Base-by-base conservation (phyloP, 2,888 invertebrate species). In the Chrysolina haemoptera region DNA sequence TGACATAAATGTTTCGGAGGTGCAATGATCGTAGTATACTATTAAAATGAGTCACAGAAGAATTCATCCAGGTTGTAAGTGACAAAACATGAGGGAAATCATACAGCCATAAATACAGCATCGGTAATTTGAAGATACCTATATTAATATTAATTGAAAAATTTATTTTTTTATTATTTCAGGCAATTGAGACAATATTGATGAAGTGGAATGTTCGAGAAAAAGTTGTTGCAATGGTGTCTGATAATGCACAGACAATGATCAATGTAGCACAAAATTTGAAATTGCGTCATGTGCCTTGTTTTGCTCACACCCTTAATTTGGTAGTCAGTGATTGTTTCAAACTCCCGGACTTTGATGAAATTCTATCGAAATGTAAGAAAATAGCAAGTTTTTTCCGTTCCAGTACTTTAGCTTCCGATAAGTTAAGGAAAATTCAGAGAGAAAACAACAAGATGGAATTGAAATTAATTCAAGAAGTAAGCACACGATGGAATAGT, bases 311-410 rank as follows among this genome's bases (percentile, higher is more conserved):
- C 46, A 46, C 46, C n/a, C 46, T 46, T 14, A 46, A 46, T 46
- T 46, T 46, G n/a, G 46, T 46, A 46, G 46, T 46, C 46, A 46
- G 46, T 46, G 46, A 46, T 46, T 46, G 46, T 46, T 46, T 46
- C 46, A 46, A 46, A 46, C 46, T 46, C 46, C 46, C 14, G 46
- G 46, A 46, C 14, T 46, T 46, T 46, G 12, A 46, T 46, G 46
- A 46, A 46, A 46, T 46, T 46, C 46, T 46, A 14, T 46, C 6
- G 14, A 46, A 46, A 46, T 46, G 46, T 46, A 46, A 46, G 46
- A 46, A 46, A 46, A 46, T 46, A 46, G 46, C 46, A 46, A 46
- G 14, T 6, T 46, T 46, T 46, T 46, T 46, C 46, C 46, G 46
- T 46, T 46, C 46, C 46, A 46, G 46, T 46, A 46, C 46, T 14